Percentiles rank a stretch among this genome's conserved stretches.
Conservation (phyloP, 2,888 invertebrate genomes). For the Sabatieria punctata region DNA sequence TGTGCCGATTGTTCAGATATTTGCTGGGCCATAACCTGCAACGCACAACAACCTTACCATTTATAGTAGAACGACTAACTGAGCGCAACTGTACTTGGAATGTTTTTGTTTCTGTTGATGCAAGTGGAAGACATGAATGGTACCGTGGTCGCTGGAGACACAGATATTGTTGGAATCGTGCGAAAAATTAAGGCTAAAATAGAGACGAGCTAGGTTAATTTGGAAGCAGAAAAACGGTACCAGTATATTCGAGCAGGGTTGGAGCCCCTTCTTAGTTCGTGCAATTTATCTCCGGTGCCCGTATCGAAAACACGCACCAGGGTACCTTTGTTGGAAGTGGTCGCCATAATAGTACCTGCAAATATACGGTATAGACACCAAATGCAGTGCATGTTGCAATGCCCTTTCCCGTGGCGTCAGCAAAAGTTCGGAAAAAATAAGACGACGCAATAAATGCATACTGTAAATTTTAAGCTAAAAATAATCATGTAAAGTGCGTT, state of each 20-base stretch:
- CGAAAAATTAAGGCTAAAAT: constrained; percentile 85
- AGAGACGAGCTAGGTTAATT: constrained; percentile 36
- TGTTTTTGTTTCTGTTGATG: no score
- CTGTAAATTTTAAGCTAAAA: no score
- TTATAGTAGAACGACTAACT: no score
- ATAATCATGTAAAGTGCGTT: no score
- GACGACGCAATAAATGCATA: neutral
- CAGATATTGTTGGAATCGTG: constrained; percentile 80
- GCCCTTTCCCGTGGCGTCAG: constrained; percentile 6
- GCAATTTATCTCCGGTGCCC: constrained; percentile 62
- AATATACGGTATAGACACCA: constrained; percentile 7
- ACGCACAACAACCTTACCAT: no score
- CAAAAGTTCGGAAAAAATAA: neutral
- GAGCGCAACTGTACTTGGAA: no score
- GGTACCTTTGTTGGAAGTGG: constrained; percentile 43
- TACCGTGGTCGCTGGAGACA: constrained; percentile 92
- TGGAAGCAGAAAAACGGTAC: constrained; percentile 22
- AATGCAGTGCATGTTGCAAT: neutral
- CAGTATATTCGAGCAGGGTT: constrained; percentile 64
- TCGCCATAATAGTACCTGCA: constrained; percentile 37
- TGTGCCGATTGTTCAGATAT: constrained; percentile 95
- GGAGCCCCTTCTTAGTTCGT: constrained; percentile 79
- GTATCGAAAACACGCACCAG: constrained; percentile 90
- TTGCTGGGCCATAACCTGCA: no score
- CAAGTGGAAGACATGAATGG: constrained; percentile 76